Conservation (phyloP, 2,888 invertebrate genomes). For the Griposia aprilina region DNA sequence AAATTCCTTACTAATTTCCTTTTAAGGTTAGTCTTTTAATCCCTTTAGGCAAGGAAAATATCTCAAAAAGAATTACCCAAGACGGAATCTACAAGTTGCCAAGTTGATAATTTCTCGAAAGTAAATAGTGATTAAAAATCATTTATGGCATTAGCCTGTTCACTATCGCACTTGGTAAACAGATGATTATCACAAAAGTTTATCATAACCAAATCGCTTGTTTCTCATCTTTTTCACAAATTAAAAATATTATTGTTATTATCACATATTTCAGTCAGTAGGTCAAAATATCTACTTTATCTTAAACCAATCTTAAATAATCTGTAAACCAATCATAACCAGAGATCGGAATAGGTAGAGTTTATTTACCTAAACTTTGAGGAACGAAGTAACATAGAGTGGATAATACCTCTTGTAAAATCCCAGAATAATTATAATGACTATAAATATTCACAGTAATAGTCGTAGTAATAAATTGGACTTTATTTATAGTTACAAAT, state of each 20-base stretch:
- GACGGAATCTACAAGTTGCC: background rate
- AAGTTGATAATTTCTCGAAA: background rate
- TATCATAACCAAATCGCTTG: constrained; percentile 10
- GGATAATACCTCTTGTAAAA: too few relatives aligned
- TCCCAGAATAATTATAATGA: too few relatives aligned
- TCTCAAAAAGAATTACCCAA: background rate
- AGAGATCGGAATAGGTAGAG: too few relatives aligned
- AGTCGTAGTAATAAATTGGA: too few relatives aligned
- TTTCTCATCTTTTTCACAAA: background rate
- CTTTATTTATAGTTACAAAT: too few relatives aligned
- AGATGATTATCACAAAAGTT: background rate
- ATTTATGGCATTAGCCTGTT: background rate
- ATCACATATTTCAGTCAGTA: background rate
- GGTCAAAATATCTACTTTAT: background rate
- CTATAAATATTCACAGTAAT: too few relatives aligned
- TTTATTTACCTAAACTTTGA: too few relatives aligned
- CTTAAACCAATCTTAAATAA: background rate
- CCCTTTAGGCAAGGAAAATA: background rate
- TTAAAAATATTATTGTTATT: constrained; percentile 4
- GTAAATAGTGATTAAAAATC: background rate
- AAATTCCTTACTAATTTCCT: background rate
- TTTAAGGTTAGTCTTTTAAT: background rate
- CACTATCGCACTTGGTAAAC: background rate
- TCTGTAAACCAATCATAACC: background rate
- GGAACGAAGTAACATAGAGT: too few relatives aligned